Conservation (phyloP, 2,797 vertebrate species). For the Oreochromis grahami region DNA sequence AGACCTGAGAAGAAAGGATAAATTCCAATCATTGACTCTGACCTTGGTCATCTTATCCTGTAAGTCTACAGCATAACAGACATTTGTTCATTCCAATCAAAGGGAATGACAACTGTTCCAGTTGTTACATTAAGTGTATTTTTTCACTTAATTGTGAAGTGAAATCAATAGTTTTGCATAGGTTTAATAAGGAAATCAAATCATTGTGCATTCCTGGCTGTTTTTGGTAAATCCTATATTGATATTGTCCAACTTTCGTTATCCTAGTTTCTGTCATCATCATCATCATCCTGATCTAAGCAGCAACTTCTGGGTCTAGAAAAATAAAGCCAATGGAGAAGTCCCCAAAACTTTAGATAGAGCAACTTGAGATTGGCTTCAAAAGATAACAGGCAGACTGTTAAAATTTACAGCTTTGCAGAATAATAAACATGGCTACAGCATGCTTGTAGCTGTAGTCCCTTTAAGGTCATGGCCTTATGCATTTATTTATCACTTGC, state of each 20-base stretch:
- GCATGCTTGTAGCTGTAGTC: not conserved
- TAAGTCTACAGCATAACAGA: not conserved
- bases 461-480: fast-evolving
- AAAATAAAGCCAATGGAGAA: not conserved
- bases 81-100: not conserved
- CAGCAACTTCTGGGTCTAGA: not conserved
- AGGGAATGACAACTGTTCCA: not conserved
- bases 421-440: not conserved
- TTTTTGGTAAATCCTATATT: not conserved
- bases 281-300: not conserved
- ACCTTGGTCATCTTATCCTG: not conserved
- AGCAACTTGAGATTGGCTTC: not conserved
- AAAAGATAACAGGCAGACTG: not conserved
- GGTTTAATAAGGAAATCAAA: not conserved
- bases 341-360: fast-evolving
- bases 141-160: fast-evolving
- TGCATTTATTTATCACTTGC: not conserved
- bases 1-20: not conserved
- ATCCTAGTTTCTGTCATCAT: not conserved
- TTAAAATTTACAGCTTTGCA: not conserved
- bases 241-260: not conserved
- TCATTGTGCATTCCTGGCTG: not conserved
- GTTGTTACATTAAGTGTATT: not conserved
- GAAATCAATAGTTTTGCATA: no score
- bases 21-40: not conserved